Evolutionary conservation across 2,888 invertebrate genomes (phyloP), one percentile per base, ranked within the genome.

Genomic region (Coelopa pilipes): DNA sequence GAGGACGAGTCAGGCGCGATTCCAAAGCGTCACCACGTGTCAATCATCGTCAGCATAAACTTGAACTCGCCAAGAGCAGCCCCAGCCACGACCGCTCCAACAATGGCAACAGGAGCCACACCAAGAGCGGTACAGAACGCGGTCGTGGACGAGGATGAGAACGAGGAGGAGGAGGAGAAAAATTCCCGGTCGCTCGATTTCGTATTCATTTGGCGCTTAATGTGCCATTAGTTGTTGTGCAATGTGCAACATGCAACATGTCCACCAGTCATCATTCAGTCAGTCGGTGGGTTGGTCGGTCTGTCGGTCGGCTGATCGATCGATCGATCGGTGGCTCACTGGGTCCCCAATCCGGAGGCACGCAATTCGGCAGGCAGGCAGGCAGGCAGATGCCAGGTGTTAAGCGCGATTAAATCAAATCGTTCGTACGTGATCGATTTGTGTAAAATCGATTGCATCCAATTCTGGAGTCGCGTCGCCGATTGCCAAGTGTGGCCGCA

Each of bases 371-470:
- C 13, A 53, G 53, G 21, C 9, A 17, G 17, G 12, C 65, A 49
- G n/a, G 9, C 12, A 17, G 69, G 53, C 73, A 69, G 65, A 73
- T 69, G 67, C 75, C 75, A 76, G 76, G 76, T 78, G 78, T 78
- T 76, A 76, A 76, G 72, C 72, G 68, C 71, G 74, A 76, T 74
- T 77, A 78, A 78, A 76, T 74, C 76, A 78, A 75, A 76, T 78
- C 68, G 75, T 47, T 70, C 62, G 74, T 74, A 78, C 76, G 74
- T 76, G 76, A 75, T 75, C 72, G 71, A 69, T 73, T 72, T 76
- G 71, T 66, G 59, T 70, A 72, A 68, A 71, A 71, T 60, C 70
- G 70, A 72, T 74, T 66, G 34, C 24, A 55, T 45, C 50, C 65
- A 55, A 65, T 34, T 34, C 34, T 34, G 34, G 34, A 34, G 34